These are phyloP conservation scores for Enteromius unitaeniatus DNA, from an alignment of 2,797 vertebrate species.

Conservation along the genomic window DNA sequence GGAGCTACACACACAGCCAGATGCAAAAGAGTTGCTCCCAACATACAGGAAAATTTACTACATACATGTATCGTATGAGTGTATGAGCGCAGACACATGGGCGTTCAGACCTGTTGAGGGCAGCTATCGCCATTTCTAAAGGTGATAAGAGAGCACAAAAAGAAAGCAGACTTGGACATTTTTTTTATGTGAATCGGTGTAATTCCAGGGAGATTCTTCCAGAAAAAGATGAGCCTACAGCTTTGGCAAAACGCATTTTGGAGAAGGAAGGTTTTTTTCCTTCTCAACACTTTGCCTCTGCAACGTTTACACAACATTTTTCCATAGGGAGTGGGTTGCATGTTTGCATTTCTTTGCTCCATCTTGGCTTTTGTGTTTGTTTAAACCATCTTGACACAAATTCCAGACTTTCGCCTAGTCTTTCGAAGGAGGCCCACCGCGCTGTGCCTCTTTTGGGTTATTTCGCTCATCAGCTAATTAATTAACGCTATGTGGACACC, in stretches of 20 bases:
- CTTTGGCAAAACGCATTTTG: conserved; percentile 39
- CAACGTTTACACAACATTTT: conserved; percentile 50
- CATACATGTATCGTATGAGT: conserved; percentile 36
- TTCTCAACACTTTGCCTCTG: conserved; percentile 37
- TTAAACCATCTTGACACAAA: neutral
- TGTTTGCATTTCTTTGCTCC: conserved; percentile 50
- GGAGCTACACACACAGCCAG: conserved; percentile 12
- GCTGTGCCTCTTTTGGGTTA: conserved; percentile 23
- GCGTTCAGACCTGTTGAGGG: conserved; percentile 26
- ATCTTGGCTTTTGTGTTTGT: conserved; percentile 45
- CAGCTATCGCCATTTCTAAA: conserved; percentile 40
- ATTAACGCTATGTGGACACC: conserved; percentile 15
- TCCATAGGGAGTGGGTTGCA: conserved; percentile 42
- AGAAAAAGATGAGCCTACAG: conserved; percentile 35
- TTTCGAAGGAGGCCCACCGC: conserved; percentile 41
- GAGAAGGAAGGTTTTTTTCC: conserved; percentile 33
- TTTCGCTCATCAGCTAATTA: conserved; percentile 9
- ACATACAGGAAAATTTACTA: conserved; percentile 43
- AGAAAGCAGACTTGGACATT: conserved; percentile 22
- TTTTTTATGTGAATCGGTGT: conserved; percentile 34
- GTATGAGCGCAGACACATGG: conserved; percentile 16
- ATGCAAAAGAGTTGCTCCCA: conserved; percentile 1
- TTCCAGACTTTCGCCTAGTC: conserved; percentile 42
- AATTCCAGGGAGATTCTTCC: conserved; percentile 51
- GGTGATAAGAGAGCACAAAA: conserved; percentile 33